Conservation (phyloP, 2,888 invertebrate genomes). For the Luperina testacea region DNA sequence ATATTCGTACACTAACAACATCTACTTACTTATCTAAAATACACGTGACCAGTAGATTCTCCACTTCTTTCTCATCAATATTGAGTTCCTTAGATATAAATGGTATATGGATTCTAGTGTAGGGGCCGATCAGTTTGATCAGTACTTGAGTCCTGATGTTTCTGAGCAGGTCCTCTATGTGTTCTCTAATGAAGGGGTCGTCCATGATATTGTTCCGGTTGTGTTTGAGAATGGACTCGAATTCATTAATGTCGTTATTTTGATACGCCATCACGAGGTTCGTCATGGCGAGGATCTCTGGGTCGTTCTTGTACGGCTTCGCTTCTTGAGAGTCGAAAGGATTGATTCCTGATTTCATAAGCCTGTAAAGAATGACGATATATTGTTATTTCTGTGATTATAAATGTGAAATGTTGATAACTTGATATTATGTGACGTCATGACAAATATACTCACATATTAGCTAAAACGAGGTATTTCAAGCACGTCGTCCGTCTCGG, state of each 20-base stretch:
- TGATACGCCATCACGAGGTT: conserved; percentile 99
- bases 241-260: conserved; percentile 99
- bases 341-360: conserved; percentile 99
- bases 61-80: conserved; percentile 98
- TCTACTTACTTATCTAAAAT: conserved; percentile 97
- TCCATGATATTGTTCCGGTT: conserved; percentile 99
- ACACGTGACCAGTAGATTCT: conserved; percentile 98
- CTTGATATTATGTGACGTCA: not conserved
- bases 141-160: conserved; percentile 99
- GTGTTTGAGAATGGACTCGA: conserved; percentile 98
- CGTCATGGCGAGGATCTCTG: conserved; percentile 99
- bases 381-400: not conserved
- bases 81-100: conserved; percentile 99
- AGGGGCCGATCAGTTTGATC: conserved; percentile 98
- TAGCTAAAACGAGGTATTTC: conserved; percentile 99
- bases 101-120: conserved; percentile 99
- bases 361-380: conserved; percentile 89
- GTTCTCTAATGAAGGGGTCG: conserved; percentile 99
- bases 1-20: not conserved
- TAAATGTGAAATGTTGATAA: not conserved
- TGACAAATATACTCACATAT: conserved; percentile 94
- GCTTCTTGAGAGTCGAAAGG: conserved; percentile 99
- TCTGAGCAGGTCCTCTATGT: conserved; percentile 98
- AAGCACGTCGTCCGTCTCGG: conserved; percentile 98
- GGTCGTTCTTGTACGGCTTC: conserved; percentile 99